Evolutionary conservation across 2,888 invertebrate species (phyloP), one percentile per base, ranked within the genome.

Genomic region (Leptopilina drosophilae): DNA sequence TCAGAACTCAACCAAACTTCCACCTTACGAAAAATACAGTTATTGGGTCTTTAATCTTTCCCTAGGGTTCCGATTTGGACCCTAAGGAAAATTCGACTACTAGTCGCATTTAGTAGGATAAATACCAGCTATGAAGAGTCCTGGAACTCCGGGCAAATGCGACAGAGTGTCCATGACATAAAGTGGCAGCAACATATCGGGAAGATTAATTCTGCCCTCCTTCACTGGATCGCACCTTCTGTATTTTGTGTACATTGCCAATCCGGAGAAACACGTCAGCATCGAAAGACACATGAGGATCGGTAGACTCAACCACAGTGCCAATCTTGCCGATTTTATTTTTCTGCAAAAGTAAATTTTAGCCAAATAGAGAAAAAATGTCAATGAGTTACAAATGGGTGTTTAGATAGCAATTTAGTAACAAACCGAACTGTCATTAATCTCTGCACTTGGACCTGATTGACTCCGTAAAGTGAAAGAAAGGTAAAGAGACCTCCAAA

Each of bases 171-270:
- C 95, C 83, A 96, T 94, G 26, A 96, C 96, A 89, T 95, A 97
- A 78, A 94, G 93, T 0, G 96, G 96, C 95, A 97, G 95, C 76
- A 96, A 86, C 93, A 98, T 97, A 90, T 97, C 97, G 20, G 94
- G 88, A 20, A 94, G 94, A 40, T 90, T 89, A 79, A 97, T 96
- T 64, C 94, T 92, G 2, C 93, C 92, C 77, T 93, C 92, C 15
- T 92, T 88, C 0, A 95, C 90, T 0, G 98, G 98, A 92, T 98
- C 98, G 89, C 98, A 98, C 77, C 95, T 92, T 77, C 93, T 93
- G 90, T 97, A 98, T 83, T 95, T 95, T 14, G 97, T 96, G 89
- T 95, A 98, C 85, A 98, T 96, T 2, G 96, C 95, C 12, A 98
- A 92, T 0, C 98, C 98, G 77, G 90, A 89, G 73, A 91, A 90